phyloP scores from a whole-genome alignment of 2,113 vertebrate genomes.

The Nematolebias whitei region DNA sequence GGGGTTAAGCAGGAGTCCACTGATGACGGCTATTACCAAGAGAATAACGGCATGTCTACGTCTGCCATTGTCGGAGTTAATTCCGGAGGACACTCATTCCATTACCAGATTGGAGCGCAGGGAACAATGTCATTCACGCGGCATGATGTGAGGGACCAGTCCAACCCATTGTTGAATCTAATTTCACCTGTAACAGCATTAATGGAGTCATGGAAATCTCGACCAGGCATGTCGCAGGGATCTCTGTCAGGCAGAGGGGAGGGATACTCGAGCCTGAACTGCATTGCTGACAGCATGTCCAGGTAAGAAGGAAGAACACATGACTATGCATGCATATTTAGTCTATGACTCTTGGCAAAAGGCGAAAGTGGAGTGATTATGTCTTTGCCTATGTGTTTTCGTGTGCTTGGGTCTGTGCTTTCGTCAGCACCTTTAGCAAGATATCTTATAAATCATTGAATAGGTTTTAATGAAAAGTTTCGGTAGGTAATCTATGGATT shows the following conservation, averaged over 20 bases:
- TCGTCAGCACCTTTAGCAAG: no score
- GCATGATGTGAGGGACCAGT: constrained; percentile 90
- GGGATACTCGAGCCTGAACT: constrained; percentile 91
- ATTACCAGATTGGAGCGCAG: constrained; percentile 98
- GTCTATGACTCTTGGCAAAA: background rate
- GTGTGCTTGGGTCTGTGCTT: no score
- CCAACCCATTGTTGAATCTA: constrained; percentile 94
- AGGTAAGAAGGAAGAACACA: constrained; percentile 71
- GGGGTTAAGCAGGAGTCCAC: constrained; percentile 96
- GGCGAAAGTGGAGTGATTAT: no score
- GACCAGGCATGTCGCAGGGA: constrained; percentile 86
- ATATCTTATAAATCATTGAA: no score
- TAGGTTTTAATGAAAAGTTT: no score
- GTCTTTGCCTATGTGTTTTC: no score
- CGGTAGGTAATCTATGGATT: no score
- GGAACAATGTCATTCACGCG: constrained; percentile 95
- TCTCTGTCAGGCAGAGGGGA: constrained; percentile 87
- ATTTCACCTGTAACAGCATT: constrained; percentile 93
- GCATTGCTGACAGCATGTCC: constrained; percentile 89
- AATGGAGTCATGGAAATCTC: constrained; percentile 97
- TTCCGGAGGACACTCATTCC: constrained; percentile 98
- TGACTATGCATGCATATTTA: background rate
- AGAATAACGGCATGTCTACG: constrained; percentile 86
- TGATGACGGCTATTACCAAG: constrained; percentile 93
- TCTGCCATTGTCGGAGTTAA: constrained; percentile 98